A percentile compares a stretch with the other conserved stretches of the same genome.
phyloP scores from a whole-genome alignment of 2,797 vertebrate species.

The Cichlasoma orientale region DNA sequence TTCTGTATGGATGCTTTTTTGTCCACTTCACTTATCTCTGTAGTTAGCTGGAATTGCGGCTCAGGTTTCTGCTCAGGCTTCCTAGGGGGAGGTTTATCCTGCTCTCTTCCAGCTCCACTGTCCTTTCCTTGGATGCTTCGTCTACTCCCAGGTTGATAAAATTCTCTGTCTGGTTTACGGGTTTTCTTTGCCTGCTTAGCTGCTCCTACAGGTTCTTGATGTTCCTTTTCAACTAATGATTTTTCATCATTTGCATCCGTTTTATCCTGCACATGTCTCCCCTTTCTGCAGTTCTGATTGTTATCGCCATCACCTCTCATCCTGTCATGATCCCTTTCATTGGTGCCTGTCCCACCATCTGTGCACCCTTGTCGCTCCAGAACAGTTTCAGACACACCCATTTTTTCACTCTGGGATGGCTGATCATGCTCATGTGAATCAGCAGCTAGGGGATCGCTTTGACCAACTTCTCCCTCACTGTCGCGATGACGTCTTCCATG shows the following conservation, averaged over 20 bases:
- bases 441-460: conserved; percentile 7
- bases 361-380: conserved; percentile 30
- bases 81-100: conserved; percentile 45
- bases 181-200: conserved; percentile 75
- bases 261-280: conserved; percentile 24
- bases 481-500: conserved; percentile 64
- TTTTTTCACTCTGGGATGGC: conserved; percentile 35
- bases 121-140: conserved; percentile 78
- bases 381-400: conserved; percentile 18
- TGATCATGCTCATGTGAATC: conserved; percentile 38
- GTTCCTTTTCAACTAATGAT: conserved; percentile 34
- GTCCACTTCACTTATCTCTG: conserved; percentile 24
- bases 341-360: conserved; percentile 9
- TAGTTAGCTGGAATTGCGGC: conserved; percentile 32
- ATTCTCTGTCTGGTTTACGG: conserved; percentile 92
- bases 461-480: conserved; percentile 59
- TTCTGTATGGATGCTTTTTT: conserved; percentile 37
- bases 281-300: conserved; percentile 43
- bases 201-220: conserved; percentile 44
- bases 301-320: conserved; percentile 54
- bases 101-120: conserved; percentile 46
- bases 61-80: conserved; percentile 44
- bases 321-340: conserved; percentile 43
- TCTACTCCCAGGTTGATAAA: conserved; percentile 95
- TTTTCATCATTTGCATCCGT: conserved; percentile 50